Base-by-base conservation (phyloP, 2,113 vertebrate species). In the Eonycteris spelaea region DNA sequence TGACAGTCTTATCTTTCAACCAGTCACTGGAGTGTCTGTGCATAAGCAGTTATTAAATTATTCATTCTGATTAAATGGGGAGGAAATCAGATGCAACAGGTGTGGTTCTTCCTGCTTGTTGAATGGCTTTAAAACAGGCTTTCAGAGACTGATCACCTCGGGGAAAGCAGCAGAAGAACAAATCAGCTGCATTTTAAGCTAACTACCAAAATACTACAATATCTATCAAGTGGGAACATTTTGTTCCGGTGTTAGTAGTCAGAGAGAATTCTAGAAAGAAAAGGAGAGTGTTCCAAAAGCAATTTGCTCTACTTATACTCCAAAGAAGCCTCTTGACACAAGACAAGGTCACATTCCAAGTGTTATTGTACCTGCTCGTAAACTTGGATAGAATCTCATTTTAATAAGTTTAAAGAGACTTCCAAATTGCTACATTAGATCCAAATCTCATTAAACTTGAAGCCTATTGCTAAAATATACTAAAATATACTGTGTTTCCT, bases 141-240 rank as follows among this genome's bases (percentile, higher is more conserved):
- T 97, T 97, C 95, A 97, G 98, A 95, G 92, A 97, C 92, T 97
- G 13, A 45, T 89, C 1, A 83, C 98, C 97, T 97, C 12, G 11
- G 97, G 97, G 94, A 97, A 97, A 96, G 88, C 91, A 98, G 95
- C 92, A 96, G 97, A 86, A 97, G 97, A 96, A 97, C 98, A 98
- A 98, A 98, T 98, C 98, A 97, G 70, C 63, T 93, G 90, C 97
- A 98, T 98, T 98, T 98, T 98, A 97, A 98, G 97, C 98, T 98
- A 98, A 98, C 98, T 98, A 96, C 86, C 61, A 77, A 97, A 98
- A 96, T 97, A 96, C 96, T 98, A 97, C 90, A 97, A 90, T 98
- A 96, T 85, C 93, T 97, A 94, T 98, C 98, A 96, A 95, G 96
- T 97, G 84, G 86, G 95, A 95, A 98, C 98, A 97, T 94, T 98